These are phyloP conservation scores for Halisarca cf. caerulea DNA, from an alignment of 37 sponge, comb jelly and placozoan genomes.

Conservation along the genomic window DNA sequence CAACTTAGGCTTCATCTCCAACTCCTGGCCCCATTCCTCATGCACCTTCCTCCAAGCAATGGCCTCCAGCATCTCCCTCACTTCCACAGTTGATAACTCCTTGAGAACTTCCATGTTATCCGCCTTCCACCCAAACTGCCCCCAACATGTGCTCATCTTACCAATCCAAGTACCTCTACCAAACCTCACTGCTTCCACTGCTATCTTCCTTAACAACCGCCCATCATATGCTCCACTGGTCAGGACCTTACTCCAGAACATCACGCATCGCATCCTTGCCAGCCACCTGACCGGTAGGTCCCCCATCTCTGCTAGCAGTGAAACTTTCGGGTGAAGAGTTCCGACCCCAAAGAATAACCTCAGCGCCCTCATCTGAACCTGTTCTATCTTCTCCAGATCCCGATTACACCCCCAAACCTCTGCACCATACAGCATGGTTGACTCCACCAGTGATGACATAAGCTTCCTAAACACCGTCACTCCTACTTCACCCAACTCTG, in stretches of 20 bases:
- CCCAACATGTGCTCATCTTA: not conserved
- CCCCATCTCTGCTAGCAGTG: conserved; percentile 10
- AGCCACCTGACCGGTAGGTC: conserved; percentile 2
- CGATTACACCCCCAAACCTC: not conserved
- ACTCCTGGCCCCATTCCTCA: conserved; percentile 1
- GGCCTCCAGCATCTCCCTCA: not conserved
- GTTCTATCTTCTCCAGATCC: not conserved
- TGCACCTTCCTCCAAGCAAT: conserved; percentile 1
- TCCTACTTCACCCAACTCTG: conserved; percentile 1
- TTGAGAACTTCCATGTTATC: not conserved
- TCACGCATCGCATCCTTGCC: not conserved
- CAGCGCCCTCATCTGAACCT: not conserved
- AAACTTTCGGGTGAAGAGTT: conserved; percentile 1
- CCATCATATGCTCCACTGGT: not conserved
- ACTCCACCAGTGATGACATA: conserved; percentile 10
- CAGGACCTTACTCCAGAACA: not conserved
- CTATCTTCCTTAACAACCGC: not conserved
- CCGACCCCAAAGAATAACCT: not conserved
- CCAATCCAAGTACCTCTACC: conserved; percentile 1
- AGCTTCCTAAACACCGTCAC: not conserved
- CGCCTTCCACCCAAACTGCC: not conserved
- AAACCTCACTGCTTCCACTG: not conserved
- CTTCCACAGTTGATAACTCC: not conserved
- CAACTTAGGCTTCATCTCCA: conserved; percentile 23
- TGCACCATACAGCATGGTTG: not conserved